Conservation (phyloP, 2,797 vertebrate genomes). For the Clamator glandarius region DNA sequence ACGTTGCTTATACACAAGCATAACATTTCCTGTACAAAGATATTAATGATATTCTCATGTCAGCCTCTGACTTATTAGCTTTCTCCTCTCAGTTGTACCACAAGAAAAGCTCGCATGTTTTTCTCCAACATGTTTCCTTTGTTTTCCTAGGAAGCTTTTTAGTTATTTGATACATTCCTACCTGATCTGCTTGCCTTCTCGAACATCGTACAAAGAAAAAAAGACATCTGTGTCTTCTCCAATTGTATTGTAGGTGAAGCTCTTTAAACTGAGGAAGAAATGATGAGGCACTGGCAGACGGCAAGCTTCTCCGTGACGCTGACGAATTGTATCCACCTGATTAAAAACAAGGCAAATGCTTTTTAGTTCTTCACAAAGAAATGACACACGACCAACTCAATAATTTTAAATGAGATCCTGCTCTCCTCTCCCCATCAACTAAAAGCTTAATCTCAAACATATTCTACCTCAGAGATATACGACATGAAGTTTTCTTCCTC, state of each 20-base stretch:
- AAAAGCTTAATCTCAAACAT: background rate
- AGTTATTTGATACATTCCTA: slow-evolving; percentile 53
- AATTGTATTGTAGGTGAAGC: slow-evolving; percentile 98
- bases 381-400: background rate
- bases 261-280: slow-evolving; percentile 97
- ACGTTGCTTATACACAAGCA: background rate
- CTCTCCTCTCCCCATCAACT: background rate
- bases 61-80: no score
- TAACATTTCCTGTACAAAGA: background rate
- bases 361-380: background rate
- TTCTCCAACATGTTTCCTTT: background rate
- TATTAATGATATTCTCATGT: background rate
- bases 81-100: background rate
- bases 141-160: background rate
- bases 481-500: background rate
- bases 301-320: slow-evolving; percentile 92
- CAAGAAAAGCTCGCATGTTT: rapidly evolving
- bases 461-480: background rate
- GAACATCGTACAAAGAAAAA: slow-evolving; percentile 94
- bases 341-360: background rate
- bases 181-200: slow-evolving; percentile 98
- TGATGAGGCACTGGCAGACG: slow-evolving; percentile 95
- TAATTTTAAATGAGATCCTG: background rate
- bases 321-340: slow-evolving; percentile 90
- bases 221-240: slow-evolving; percentile 97